phyloP scores from a whole-genome alignment of 2,113 vertebrate species.

The Indicator maculatus region DNA sequence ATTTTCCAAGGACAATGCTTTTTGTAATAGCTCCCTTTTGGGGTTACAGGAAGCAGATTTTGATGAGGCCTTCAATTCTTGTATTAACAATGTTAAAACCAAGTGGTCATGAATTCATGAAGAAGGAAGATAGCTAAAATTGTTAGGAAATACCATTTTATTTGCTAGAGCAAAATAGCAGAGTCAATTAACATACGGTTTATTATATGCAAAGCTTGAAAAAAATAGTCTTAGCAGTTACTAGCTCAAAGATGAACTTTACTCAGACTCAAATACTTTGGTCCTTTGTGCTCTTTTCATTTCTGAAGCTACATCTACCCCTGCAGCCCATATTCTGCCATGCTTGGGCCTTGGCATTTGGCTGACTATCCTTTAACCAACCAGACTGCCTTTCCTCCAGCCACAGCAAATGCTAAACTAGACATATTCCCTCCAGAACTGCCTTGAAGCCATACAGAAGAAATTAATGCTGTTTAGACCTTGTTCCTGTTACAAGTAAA shows the following conservation, averaged over 20 bases:
- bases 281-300: background rate
- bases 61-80: background rate
- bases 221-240: background rate
- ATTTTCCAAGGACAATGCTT: constrained; percentile 15
- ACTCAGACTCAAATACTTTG: background rate
- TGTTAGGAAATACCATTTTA: background rate
- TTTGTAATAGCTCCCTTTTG: background rate
- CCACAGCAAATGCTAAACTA: background rate
- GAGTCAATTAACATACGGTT: background rate
- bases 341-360: background rate
- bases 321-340: background rate
- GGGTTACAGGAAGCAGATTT: background rate
- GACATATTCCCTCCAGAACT: background rate
- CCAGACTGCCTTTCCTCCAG: background rate
- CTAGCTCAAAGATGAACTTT: background rate
- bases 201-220: background rate
- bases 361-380: background rate
- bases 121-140: background rate
- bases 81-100: background rate
- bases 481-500: background rate
- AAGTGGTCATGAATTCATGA: background rate
- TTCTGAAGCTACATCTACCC: background rate
- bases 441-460: background rate
- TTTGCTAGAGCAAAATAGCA: background rate
- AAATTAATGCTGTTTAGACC: background rate